Evolutionary conservation across 2,797 vertebrate genomes (phyloP).

Genomic region (Hydrocynus forskahlii): DNA sequence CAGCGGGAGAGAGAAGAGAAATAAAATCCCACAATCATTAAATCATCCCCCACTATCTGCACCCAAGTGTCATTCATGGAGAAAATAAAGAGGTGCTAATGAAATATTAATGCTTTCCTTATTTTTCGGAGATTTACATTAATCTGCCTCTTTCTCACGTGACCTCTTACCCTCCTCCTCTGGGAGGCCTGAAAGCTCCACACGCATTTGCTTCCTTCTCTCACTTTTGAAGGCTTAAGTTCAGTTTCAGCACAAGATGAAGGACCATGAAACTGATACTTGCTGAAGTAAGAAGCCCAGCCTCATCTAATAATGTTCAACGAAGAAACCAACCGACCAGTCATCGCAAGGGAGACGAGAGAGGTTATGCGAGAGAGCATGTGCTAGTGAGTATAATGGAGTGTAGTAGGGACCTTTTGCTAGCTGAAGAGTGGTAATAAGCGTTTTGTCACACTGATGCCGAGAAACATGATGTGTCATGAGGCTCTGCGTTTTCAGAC

Average conservation of each 20-base stretch:
- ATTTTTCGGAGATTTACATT: constrained; percentile 84
- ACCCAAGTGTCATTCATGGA: constrained; percentile 86
- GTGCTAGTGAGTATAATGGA: constrained; percentile 1
- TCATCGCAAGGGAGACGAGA: constrained; percentile 38
- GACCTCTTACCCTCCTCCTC: constrained; percentile 60
- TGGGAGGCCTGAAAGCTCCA: constrained; percentile 52
- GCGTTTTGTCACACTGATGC: background rate
- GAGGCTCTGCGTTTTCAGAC: background rate
- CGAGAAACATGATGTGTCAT: background rate
- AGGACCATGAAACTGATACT: constrained; percentile 22
- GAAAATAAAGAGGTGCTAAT: constrained; percentile 91
- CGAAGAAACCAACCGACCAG: constrained; percentile 63
- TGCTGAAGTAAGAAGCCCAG: background rate
- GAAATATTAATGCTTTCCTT: constrained; percentile 94
- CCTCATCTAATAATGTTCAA: constrained; percentile 59
- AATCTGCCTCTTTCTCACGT: constrained; percentile 69
- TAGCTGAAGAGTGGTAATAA: constrained; percentile 2
- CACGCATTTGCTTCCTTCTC: constrained; percentile 60
- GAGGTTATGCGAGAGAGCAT: constrained; percentile 15
- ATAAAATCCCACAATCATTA: constrained; percentile 88
- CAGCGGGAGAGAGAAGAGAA: constrained; percentile 72
- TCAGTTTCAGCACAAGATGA: constrained; percentile 56
- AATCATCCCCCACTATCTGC: constrained; percentile 84
- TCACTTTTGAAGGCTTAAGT: constrained; percentile 75
- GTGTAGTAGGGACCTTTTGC: background rate